These are phyloP conservation scores for Melanotaenia parkinsoni DNA, from an alignment of 2,797 vertebrate species.

Conservation along the genomic window DNA sequence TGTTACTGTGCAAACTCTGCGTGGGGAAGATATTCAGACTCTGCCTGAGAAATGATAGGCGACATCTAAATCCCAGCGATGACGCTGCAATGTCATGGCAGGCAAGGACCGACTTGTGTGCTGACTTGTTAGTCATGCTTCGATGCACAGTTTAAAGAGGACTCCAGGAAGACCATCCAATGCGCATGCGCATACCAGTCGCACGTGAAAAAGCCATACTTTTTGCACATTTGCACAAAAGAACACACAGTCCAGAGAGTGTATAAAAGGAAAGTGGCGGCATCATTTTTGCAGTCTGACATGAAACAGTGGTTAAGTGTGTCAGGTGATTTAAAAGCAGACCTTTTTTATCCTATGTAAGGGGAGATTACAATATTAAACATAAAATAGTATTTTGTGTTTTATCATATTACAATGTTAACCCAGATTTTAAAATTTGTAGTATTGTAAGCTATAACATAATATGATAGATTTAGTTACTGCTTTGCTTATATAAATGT, in stretches of 20 bases:
- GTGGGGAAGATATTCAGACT: slow-evolving; percentile 23
- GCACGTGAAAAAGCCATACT: slow-evolving; percentile 34
- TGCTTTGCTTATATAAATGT: slow-evolving; percentile 1
- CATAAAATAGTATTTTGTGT: not conserved
- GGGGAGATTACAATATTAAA: not conserved
- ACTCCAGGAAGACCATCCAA: slow-evolving; percentile 68
- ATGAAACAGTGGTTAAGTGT: slow-evolving; percentile 44
- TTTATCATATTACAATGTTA: slow-evolving; percentile 13
- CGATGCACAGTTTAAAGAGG: slow-evolving; percentile 85
- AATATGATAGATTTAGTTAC: slow-evolving; percentile 12
- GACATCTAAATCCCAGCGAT: slow-evolving; percentile 44
- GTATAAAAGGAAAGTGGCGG: slow-evolving; percentile 53
- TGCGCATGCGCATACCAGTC: slow-evolving; percentile 45
- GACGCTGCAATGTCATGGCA: slow-evolving; percentile 54
- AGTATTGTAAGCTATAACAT: slow-evolving; percentile 8
- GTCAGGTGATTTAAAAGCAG: slow-evolving; percentile 36
- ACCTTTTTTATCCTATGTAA: not conserved
- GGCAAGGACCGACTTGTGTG: slow-evolving; percentile 61
- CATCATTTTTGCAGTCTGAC: slow-evolving; percentile 63
- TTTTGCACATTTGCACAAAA: slow-evolving; percentile 52
- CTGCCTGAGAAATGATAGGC: slow-evolving; percentile 45
- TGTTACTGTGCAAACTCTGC: slow-evolving; percentile 51
- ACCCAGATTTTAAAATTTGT: slow-evolving; percentile 41
- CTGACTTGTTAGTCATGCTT: slow-evolving; percentile 81
- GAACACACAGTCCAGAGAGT: slow-evolving; percentile 50